Conservation (phyloP, 2,888 invertebrate species). For the Harpalus rubripes region DNA sequence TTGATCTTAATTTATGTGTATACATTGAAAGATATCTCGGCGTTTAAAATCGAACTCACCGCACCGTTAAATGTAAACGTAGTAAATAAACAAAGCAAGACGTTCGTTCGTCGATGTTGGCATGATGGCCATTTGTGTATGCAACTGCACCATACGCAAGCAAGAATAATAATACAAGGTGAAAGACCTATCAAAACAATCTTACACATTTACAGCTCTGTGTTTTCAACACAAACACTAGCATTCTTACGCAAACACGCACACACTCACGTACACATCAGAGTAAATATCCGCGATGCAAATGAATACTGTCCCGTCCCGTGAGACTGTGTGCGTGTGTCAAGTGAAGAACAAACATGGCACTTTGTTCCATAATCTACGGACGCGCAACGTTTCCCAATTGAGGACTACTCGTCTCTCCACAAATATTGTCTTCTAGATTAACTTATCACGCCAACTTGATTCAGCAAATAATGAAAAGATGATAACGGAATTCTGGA, state of each 20-base stretch:
- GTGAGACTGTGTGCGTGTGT: slow-evolving; percentile 36
- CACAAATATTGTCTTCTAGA: slow-evolving; percentile 48
- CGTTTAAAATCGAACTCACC: slow-evolving; percentile 46
- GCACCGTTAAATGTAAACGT: slow-evolving; percentile 38
- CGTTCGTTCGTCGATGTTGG: no score
- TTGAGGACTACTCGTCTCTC: slow-evolving; percentile 49
- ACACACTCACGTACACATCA: slow-evolving; percentile 29
- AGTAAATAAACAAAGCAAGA: slow-evolving; percentile 60
- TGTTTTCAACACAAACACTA: slow-evolving; percentile 58
- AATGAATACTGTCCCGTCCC: slow-evolving; percentile 10
- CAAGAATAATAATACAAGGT: slow-evolving; percentile 64
- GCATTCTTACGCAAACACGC: slow-evolving; percentile 52
- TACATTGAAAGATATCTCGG: slow-evolving; percentile 17
- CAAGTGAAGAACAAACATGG: slow-evolving; percentile 58
- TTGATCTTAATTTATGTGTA: slow-evolving; percentile 42
- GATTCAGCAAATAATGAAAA: neutral
- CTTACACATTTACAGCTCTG: slow-evolving; percentile 60
- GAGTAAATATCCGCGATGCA: slow-evolving; percentile 56
- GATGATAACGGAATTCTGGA: neutral
- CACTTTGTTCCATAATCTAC: slow-evolving; percentile 59
- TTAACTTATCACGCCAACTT: slow-evolving; percentile 49
- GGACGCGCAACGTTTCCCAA: slow-evolving; percentile 35
- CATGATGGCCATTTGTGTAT: slow-evolving; percentile 52
- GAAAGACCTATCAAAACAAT: slow-evolving; percentile 66
- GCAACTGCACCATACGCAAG: slow-evolving; percentile 52